phyloP scores from a whole-genome alignment of 1,140 invertebrate species.

The Pogonognathellus flavescens region DNA sequence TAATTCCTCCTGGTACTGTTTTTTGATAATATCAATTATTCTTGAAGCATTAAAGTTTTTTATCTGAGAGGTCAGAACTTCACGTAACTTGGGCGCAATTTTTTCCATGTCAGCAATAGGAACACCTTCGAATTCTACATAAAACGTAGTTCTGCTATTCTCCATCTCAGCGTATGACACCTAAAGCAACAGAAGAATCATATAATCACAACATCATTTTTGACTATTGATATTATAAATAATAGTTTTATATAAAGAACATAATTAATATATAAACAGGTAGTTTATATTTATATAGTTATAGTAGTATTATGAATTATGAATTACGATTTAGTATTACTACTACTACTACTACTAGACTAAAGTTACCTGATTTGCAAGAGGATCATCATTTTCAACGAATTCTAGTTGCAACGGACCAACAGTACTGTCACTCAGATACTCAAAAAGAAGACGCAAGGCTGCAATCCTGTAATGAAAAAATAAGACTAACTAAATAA shows the following conservation, averaged over 20 bases:
- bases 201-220: too few relatives aligned
- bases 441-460: slow-evolving; percentile 79
- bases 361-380: slow-evolving; percentile 79
- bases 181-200: too few relatives aligned
- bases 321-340: too few relatives aligned
- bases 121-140: slow-evolving; percentile 84
- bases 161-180: slow-evolving; percentile 79
- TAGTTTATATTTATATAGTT: too few relatives aligned
- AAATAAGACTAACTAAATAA: slow-evolving; percentile 15
- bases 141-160: slow-evolving; percentile 80
- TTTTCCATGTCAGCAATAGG: slow-evolving; percentile 77
- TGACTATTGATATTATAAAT: slow-evolving; percentile 5
- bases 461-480: slow-evolving; percentile 17
- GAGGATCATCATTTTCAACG: slow-evolving; percentile 86
- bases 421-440: slow-evolving; percentile 86
- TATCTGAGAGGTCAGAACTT: slow-evolving; percentile 72
- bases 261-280: not conserved
- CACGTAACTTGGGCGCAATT: slow-evolving; percentile 76
- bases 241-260: not conserved
- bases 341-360: too few relatives aligned
- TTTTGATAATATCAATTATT: slow-evolving; percentile 80
- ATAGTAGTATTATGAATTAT: too few relatives aligned
- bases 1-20: slow-evolving; percentile 80
- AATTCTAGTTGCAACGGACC: slow-evolving; percentile 87
- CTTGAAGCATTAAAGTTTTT: slow-evolving; percentile 82